A percentile compares a stretch with the other conserved stretches of the same genome.
Evolutionary conservation across 30 jellyfish, hydroid and myxozoan species (phyloP).

Genomic region (Clytia hemisphaerica): DNA sequence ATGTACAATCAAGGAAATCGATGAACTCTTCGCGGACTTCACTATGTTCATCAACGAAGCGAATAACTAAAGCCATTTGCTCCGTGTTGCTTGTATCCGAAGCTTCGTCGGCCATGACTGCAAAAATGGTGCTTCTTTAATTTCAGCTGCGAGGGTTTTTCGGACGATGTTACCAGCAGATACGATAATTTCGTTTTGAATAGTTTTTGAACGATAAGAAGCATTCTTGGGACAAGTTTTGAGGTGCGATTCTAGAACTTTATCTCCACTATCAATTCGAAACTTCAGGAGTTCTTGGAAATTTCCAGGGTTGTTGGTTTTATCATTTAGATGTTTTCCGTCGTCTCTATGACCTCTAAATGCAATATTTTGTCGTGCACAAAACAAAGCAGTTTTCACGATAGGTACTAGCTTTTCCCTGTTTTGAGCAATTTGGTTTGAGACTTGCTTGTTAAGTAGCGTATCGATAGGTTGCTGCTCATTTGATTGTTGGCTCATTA

Average conservation of each 20-base stretch:
- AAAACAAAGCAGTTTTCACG: slow-evolving; percentile 36
- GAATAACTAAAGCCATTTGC: neutral
- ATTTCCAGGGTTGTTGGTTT: slow-evolving; percentile 44
- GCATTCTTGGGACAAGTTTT: neutral
- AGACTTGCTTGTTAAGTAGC: too few species aligned
- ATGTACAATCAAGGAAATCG: slow-evolving; percentile 27
- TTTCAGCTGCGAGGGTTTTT: slow-evolving; percentile 7
- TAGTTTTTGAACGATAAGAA: slow-evolving; percentile 25
- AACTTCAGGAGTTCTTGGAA: slow-evolving; percentile 30
- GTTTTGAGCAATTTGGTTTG: slow-evolving; percentile 23
- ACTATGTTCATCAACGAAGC: slow-evolving; percentile 1
- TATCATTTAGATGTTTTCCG: neutral
- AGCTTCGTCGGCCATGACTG: too few species aligned
- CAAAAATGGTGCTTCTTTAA: neutral
- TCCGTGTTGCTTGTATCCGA: too few species aligned
- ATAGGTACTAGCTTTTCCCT: slow-evolving; percentile 35
- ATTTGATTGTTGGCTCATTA: too few species aligned
- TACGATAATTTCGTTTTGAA: slow-evolving; percentile 9
- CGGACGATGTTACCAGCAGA: slow-evolving; percentile 24
- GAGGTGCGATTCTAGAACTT: slow-evolving; percentile 14
- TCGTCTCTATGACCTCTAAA: slow-evolving; percentile 63
- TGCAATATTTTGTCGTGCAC: slow-evolving; percentile 49
- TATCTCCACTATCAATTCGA: slow-evolving; percentile 13
- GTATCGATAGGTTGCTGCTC: too few species aligned
- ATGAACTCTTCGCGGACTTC: slow-evolving; percentile 31